Evolutionary conservation across 2,113 vertebrate species (phyloP), one percentile per base, ranked within the genome.

Genomic region (Henicopernis longicauda): DNA sequence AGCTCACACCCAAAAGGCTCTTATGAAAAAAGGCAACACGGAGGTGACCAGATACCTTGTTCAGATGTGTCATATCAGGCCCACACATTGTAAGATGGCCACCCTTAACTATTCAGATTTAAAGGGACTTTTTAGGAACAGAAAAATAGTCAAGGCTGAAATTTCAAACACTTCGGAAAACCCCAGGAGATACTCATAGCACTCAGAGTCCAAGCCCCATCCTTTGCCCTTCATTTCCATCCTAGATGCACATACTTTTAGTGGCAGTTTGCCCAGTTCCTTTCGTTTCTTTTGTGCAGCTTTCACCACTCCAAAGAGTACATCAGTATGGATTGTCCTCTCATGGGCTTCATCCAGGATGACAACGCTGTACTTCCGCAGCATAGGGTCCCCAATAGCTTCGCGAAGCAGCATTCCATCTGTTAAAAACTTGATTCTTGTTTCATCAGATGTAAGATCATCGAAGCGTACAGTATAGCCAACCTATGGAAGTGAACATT

Each of bases 391-490:
- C 11, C 98, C 98, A 2, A 99, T 98, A 32, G 99, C 99, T 93
- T 99, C 99, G 0, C 99, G 98, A 7, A 99, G 98, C 69, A 99
- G 98, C 99, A 99, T 99, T 14, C 99, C 99, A 4, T 99, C 99
- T 0, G 99, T 99, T 97, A 99, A 98, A 86, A 99, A 99, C 95
- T 99, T 99, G 82, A 99, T 97, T 94, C 98, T 98, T 0, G 99
- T 99, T 91, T 99, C 98, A 1, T 98, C 93, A 2, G 99, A 99
- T 4, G 99, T 99, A 21, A 99, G 97, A 13, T 99, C 99, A 3
- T 99, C 99, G 3, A 99, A 99, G 57, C 99, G 99, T 21, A 99
- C 99, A 0, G 99, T 99, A 92, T 99, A 99, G 71, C 99, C 99
- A 3, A 99, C 99, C 99, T 99, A 87, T 3, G 31, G 12, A 21